Conservation (phyloP, 2,113 vertebrate genomes). For the human (Homo sapiens) region GRCh38 chr9:18810501-18811000, state of each 20-base stretch:
- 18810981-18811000: background rate
- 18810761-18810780: background rate
- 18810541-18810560: background rate
- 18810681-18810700: conserved; percentile 55
- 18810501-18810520: background rate
- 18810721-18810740: background rate
- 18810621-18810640: conserved; percentile 39
- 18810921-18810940: background rate
- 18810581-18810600: conserved; percentile 63
- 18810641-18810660: conserved; percentile 45
- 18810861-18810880: background rate
- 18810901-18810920: background rate
- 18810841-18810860: background rate
- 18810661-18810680: conserved; percentile 32
- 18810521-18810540: background rate
- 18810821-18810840: background rate
- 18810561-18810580: background rate
- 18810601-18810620: conserved; percentile 36
- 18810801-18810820: background rate
- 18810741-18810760: conserved; percentile 17
- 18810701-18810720: background rate
- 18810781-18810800: background rate
- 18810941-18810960: conserved; percentile 6
- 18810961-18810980: background rate
- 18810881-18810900: background rate